These are phyloP conservation scores for Melieria picta DNA, from an alignment of 2,888 invertebrate species.

Conservation along the genomic window DNA sequence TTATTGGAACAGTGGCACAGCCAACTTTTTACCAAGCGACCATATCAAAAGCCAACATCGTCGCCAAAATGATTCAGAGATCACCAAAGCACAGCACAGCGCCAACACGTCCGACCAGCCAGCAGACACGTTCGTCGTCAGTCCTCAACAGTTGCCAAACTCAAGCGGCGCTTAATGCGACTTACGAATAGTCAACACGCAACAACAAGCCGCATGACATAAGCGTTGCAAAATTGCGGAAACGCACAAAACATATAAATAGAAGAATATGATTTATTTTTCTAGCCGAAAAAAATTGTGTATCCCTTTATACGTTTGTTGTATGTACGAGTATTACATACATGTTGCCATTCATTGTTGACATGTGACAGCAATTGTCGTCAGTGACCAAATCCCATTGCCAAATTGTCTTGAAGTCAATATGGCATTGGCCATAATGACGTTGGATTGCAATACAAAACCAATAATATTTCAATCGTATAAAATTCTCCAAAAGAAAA, in stretches of 20 bases:
- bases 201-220: slow-evolving; percentile 14
- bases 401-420: no score
- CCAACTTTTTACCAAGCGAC: neutral
- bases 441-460: no score
- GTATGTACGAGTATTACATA: no score
- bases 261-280: neutral
- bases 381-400: no score
- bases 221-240: slow-evolving; percentile 9
- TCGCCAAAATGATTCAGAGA: neutral
- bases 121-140: no score
- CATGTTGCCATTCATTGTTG: no score
- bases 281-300: neutral
- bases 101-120: no score
- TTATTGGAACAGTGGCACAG: slow-evolving; percentile 4
- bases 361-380: no score
- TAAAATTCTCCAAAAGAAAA: no score
- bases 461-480: no score
- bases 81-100: neutral
- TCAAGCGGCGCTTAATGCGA: slow-evolving; percentile 4
- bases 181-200: neutral
- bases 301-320: no score
- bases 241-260: neutral
- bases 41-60: neutral
- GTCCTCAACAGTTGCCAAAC: neutral
- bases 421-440: no score